A percentile compares a stretch with the other conserved stretches of the same genome.
Evolutionary conservation across 2,888 invertebrate genomes (phyloP).

Genomic region (Lamellibrachia satsuma): DNA sequence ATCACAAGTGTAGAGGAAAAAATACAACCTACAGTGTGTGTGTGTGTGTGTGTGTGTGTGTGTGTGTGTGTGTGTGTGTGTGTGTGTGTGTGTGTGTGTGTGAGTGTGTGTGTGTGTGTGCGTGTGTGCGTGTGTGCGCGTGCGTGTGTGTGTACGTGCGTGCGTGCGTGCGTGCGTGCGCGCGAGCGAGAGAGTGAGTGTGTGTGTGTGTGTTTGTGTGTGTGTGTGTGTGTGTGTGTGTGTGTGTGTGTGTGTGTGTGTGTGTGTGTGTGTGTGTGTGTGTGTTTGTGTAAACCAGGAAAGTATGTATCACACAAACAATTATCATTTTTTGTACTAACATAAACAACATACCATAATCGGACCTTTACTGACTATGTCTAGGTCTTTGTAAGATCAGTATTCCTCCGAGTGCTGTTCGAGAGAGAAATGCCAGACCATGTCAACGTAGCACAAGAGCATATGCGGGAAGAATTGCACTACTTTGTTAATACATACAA

Average conservation of each 20-base stretch:
- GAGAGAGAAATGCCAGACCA: too few relatives aligned
- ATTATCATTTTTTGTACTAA: too few relatives aligned
- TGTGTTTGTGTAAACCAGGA: not conserved
- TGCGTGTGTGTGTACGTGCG: slow-evolving; percentile 21
- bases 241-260: not conserved
- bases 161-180: slow-evolving; percentile 19
- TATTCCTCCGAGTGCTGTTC: too few relatives aligned
- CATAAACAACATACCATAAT: too few relatives aligned
- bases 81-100: slow-evolving; percentile 22
- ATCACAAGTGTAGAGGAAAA: too few relatives aligned
- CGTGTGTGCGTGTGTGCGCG: slow-evolving; percentile 18
- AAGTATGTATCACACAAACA: too few relatives aligned
- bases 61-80: slow-evolving; percentile 20
- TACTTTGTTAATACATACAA: too few relatives aligned
- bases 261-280: slow-evolving; percentile 13
- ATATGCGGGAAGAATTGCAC: too few relatives aligned
- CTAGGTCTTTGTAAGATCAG: too few relatives aligned
- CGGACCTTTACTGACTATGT: too few relatives aligned
- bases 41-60: not conserved
- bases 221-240: not conserved
- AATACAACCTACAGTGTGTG: too few relatives aligned
- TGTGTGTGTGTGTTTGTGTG: slow-evolving; percentile 22
- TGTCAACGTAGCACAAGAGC: too few relatives aligned
- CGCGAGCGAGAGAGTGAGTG: slow-evolving; percentile 14
- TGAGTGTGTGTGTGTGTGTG: slow-evolving; percentile 14